Base-by-base conservation (phyloP, 2,888 invertebrate genomes). In the Cantharis rustica region DNA sequence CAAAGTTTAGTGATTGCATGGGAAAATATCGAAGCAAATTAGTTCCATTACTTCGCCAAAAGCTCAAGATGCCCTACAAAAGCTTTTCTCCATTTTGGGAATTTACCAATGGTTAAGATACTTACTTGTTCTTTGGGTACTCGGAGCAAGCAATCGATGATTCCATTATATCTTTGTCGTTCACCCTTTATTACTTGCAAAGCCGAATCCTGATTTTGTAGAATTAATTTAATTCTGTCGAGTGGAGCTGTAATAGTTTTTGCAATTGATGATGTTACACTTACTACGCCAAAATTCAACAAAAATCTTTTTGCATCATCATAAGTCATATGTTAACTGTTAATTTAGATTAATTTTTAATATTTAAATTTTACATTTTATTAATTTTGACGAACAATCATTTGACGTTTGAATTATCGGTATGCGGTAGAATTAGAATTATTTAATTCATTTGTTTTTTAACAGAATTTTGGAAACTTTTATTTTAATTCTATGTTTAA, bases 41-140 rank as follows among this genome's bases (percentile, higher is more conserved):
- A 1, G 76, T 77, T 16, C 75, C 80, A 71, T 82, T 81, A 10
- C 82, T 81, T 71, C 82, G 47, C 80, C 82, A 80, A 77, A 81
- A 79, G 69, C 81, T 80, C 10, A 72, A 64, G 61, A 79, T 16
- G 15, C 80, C 82, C 81, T 81, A 62, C 7, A 76, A 72, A 69
- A 47, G 11, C 15, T 27, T 10, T 0, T 27, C n/a, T n/a, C 3
- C 0, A 13, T 47, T 47, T 47, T 47, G 23, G 0, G 9, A 47
- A n/a, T 47, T 47, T 5, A 7, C 2, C 13, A 16, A 68, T 2
- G 13, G 10, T 68, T n/a, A n/a, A 47, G n/a, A 27, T 16, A 10
- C 71, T 47, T 15, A 80, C 81, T 71, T 82, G 82, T 61, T 82
- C 81, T 47, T 27, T 70, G 2, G 82, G 82, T 61, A 81, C 23